Percentiles rank a stretch among this genome's conserved stretches.
Evolutionary conservation across 2,113 vertebrate genomes (phyloP).

Genomic region (Callorhinus ursinus): DNA sequence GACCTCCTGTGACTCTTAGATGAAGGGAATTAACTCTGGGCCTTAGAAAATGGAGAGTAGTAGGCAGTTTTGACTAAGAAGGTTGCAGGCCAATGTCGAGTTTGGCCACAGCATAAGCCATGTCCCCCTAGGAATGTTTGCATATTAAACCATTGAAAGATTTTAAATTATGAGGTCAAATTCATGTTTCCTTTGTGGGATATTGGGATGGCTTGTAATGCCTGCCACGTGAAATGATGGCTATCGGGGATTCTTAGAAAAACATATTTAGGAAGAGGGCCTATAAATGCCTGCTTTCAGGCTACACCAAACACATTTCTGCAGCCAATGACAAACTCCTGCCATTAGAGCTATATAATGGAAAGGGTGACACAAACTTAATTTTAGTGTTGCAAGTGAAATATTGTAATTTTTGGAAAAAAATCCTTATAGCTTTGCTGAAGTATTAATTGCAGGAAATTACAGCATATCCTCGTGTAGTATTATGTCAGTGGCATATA

Average conservation of each 20-base stretch:
- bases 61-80: background rate
- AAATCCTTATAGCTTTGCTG: conserved; percentile 82
- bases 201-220: conserved; percentile 55
- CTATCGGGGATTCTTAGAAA: conserved; percentile 50
- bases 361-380: conserved; percentile 88
- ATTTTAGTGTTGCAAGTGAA: conserved; percentile 85
- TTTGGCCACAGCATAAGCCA: background rate
- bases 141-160: conserved; percentile 50
- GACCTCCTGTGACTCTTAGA: conserved; percentile 32
- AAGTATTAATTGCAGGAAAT: conserved; percentile 90
- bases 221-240: conserved; percentile 40
- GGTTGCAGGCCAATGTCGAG: background rate
- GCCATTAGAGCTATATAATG: conserved; percentile 82
- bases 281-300: conserved; percentile 71
- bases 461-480: conserved; percentile 87
- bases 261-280: conserved; percentile 29
- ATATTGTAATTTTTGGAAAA: conserved; percentile 84
- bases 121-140: conserved; percentile 44
- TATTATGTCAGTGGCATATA: conserved; percentile 86
- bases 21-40: background rate
- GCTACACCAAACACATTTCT: conserved; percentile 76
- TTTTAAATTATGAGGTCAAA: conserved; percentile 63
- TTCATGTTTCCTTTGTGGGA: conserved; percentile 42
- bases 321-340: conserved; percentile 80
- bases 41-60: background rate